phyloP scores from a whole-genome alignment of 2,888 invertebrate genomes.

The Trachelus tabidus region DNA sequence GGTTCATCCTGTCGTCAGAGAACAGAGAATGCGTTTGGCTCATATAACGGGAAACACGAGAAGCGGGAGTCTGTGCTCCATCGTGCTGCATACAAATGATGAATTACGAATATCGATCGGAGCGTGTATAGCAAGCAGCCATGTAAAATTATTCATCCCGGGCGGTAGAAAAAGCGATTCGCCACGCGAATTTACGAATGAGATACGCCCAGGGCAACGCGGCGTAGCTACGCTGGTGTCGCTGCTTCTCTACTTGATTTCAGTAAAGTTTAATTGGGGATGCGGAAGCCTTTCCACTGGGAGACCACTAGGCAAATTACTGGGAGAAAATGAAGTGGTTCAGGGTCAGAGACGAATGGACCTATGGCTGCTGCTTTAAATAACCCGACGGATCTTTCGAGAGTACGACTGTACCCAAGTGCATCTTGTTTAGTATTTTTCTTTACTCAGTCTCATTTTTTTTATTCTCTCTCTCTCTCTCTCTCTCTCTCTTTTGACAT shows the following conservation, averaged over 20 bases:
- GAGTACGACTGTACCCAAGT: background rate
- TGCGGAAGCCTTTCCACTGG: constrained; percentile 50
- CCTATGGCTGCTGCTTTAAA: background rate
- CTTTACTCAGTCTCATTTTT: background rate
- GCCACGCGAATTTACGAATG: constrained; percentile 48
- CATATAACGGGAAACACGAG: background rate
- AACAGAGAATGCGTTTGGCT: background rate
- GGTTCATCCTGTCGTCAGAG: constrained; percentile 17
- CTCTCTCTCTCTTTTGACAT: background rate
- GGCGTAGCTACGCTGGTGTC: constrained; percentile 33
- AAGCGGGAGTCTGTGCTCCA: constrained; percentile 38
- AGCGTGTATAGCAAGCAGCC: constrained; percentile 19
- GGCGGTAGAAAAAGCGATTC: constrained; percentile 40
- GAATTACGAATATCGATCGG: constrained; percentile 63
- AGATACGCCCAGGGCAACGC: constrained; percentile 39
- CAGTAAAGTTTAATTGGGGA: constrained; percentile 59
- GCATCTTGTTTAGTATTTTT: background rate
- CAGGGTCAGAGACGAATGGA: background rate
- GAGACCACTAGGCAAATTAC: constrained; percentile 27
- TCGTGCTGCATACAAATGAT: constrained; percentile 64
- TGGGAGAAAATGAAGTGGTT: background rate
- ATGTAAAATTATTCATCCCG: constrained; percentile 51
- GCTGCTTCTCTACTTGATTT: constrained; percentile 53
- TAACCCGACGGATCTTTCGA: background rate
- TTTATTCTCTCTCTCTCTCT: background rate